phyloP scores from a whole-genome alignment of 2,888 invertebrate genomes.

The Tholera decimalis region DNA sequence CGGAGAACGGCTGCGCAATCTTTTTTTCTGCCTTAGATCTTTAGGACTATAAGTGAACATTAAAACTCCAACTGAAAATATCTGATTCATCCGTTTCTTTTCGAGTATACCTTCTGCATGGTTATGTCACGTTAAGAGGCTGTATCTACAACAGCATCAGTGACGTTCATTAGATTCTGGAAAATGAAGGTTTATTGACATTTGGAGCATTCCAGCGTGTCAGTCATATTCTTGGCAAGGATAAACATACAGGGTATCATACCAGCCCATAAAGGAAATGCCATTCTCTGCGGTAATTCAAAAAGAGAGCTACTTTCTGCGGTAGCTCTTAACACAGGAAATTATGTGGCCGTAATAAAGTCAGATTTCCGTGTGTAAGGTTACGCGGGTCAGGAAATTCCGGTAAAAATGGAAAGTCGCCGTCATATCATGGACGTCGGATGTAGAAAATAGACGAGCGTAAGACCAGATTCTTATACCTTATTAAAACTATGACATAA shows the following conservation, averaged over 20 bases:
- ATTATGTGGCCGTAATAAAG: conserved; percentile 14
- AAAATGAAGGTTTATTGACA: background rate
- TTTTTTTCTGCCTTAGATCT: too few relatives aligned
- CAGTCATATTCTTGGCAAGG: background rate
- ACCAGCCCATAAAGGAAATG: background rate
- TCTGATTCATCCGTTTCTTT: too few relatives aligned
- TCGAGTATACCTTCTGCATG: too few relatives aligned
- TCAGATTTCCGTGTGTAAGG: conserved; percentile 17
- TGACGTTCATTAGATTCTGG: too few relatives aligned
- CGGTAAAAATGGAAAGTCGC: conserved; percentile 34
- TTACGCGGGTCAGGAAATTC: conserved; percentile 31
- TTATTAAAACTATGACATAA: background rate
- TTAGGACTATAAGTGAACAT: too few relatives aligned
- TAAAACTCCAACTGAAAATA: too few relatives aligned
- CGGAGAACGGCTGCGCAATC: too few relatives aligned
- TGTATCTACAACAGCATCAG: background rate
- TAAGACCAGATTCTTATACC: background rate
- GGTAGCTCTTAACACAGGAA: conserved; percentile 18
- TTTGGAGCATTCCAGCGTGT: background rate
- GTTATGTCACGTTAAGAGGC: background rate
- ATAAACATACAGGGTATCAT: background rate
- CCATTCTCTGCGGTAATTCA: background rate
- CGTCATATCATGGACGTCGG: background rate
- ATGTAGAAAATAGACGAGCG: background rate
- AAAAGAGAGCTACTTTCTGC: background rate